Evolutionary conservation across 1,140 invertebrate genomes (phyloP), one percentile per base, ranked within the genome.

Genomic region (Papilio machaon): DNA sequence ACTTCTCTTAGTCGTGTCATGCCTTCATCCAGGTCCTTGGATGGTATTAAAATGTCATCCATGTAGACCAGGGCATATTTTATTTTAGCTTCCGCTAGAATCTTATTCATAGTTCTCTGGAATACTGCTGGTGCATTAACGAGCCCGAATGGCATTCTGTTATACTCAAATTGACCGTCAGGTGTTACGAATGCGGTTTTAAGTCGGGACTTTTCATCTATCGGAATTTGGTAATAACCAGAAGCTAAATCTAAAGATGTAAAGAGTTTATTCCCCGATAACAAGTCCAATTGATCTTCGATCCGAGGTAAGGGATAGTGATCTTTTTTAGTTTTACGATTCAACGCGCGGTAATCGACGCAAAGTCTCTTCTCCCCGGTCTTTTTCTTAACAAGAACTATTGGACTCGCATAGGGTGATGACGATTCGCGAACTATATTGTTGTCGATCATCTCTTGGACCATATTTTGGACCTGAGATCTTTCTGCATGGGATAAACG

Each of bases 281-380:
- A 85, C 82, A 82, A 91, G 95, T 81, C 95, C 82, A 80, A 93
- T 84, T 35, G 87, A 75, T 64, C 87, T 75, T 73, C 94, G 89
- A 89, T 95, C 87, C 76, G 49, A 4, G 85, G 86, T 17, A 87
- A 19, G 6, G 88, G 87, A 78, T 84, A 89, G 46, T 85, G 82
- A 46, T 89, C 85, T 67, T 87, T 88, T 54, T 82, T 81, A 17
- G 85, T 89, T 67, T 83, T 86, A 15, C 83, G 79, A 81, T 89
- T 91, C 19, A 91, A 73, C 6, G 85, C 85, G 2, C 89, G 70
- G 49, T 89, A 91, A 78, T 90, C 86, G 4, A 89, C 84, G 43
- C 88, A 90, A n/a, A 90, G 49, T 7, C 88, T 79, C 23, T 84
- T 80, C 7, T 89, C 88, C 0, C 88, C 89, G 2, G 79, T 86